Base-by-base conservation (phyloP, 2,888 invertebrate genomes). In the Choristoneura rosaceana region DNA sequence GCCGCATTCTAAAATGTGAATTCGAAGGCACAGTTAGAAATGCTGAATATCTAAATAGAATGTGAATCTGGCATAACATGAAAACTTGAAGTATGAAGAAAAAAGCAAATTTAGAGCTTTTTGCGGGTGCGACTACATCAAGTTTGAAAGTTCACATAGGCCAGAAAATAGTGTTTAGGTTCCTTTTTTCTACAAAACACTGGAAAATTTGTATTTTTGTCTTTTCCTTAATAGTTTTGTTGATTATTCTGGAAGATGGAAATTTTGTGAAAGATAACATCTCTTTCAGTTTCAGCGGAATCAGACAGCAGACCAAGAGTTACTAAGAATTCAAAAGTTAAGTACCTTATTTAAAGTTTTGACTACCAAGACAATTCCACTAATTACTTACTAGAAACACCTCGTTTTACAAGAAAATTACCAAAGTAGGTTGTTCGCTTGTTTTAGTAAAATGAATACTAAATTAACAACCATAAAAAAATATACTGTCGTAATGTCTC, bases 1-100 rank as follows among this genome's bases (percentile, higher is more conserved):
- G 87, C 94, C 94, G 88, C 94, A 94, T 82, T 90, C 94, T 94
- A 94, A 86, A 93, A 92, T 74, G 85, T 87, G 84, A 87, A 89
- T 76, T 83, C 83, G 81, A 82, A 83, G 76, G 78, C 43, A 77
- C 64, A 67, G 61, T 74, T 73, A 75, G 70, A 66, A 68, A 63
- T 71, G 64, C 70, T 65, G 68, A 76, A 73, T 63, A 74, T 10
- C 61, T 67, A 64, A 68, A 64, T 4, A 9, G 34, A 64, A 15
- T 15, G 50, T 34, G 64, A 9, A 64, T 50, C 50, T 47, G 10
- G 50, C 50, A 50, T 64, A 34, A 64, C 33, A 10, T 50, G 10
- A 50, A 64, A 15, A 64, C 4, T 64, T 33, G 15, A 34, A 64
- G 10, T 12, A 14, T 34, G 50, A 33, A 34, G 15, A 34, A 52